Evolutionary conservation across 2,888 invertebrate species (phyloP), one percentile per base, ranked within the genome.

Genomic region (Azorinus chamasolen): DNA sequence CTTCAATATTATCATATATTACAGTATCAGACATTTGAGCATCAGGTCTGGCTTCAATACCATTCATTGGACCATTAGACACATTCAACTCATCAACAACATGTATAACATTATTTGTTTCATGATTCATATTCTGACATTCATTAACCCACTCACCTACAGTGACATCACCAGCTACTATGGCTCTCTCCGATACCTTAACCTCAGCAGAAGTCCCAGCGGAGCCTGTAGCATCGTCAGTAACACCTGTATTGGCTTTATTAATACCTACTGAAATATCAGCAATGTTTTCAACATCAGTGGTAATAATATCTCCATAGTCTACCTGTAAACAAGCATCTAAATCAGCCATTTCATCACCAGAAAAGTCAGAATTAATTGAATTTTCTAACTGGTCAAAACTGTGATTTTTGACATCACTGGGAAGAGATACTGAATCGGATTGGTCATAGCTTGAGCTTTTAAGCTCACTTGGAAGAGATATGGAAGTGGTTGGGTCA

Each of bases 401-500:
- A 50, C 65, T 58, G 27, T 68, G 62, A 68, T 64, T 64, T 69
- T 62, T 79, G 20, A 59, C 32, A 61, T 79, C 79, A 73, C 79
- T 79, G 45, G 65, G 73, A 46, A 76, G 54, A 22, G 76, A 80
- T 53, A 73, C 76, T 59, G 75, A 79, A 37, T 69, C 75, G 59
- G 76, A 73, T 27, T 53, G 66, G 54, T 76, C 79, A 25, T 62
- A 51, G 69, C 80, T 80, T 39, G 73, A 68, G 63, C 57, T 53
- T 74, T 70, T 76, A 65, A 80, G 77, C 53, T 80, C 80, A 74
- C 80, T 80, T 45, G 76, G 73, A 46, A 80, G 58, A 59, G 80
- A 81, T 46, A 74, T 81, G 66, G 81, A 81, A 65, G 53, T 75
- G 37, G 77, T 71, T 32, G 62, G 78, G 45, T 78, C 75, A 57